Percentiles rank a stretch among this genome's conserved stretches.
Conservation (phyloP, 2,888 invertebrate genomes). For the Dasypogon diadema region DNA sequence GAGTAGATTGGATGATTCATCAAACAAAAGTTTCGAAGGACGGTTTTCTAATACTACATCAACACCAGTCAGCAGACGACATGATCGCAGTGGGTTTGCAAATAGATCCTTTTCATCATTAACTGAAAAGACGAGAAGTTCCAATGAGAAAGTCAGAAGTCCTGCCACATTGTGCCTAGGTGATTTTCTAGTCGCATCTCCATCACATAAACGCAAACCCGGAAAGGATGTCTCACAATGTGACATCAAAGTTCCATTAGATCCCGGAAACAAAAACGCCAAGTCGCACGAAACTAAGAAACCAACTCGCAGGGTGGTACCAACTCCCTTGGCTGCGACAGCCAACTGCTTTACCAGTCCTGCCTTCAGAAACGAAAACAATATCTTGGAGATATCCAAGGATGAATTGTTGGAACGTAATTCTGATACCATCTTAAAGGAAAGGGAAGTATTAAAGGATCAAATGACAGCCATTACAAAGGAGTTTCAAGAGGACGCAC, state of each 20-base stretch:
- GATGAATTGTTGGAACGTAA: constrained; percentile 63
- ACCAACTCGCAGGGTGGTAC: constrained; percentile 65
- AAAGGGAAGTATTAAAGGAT: constrained; percentile 62
- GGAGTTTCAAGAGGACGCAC: constrained; percentile 60
- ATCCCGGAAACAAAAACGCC: constrained; percentile 45
- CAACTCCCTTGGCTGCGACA: constrained; percentile 61
- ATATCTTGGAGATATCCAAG: constrained; percentile 63
- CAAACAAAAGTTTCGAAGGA: constrained; percentile 12
- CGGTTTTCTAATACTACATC: constrained; percentile 30
- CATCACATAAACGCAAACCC: constrained; percentile 59
- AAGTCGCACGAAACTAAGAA: constrained; percentile 56
- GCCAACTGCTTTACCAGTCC: constrained; percentile 59
- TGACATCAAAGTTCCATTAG: constrained; percentile 19
- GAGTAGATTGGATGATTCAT: not conserved
- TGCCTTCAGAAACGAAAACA: constrained; percentile 67
- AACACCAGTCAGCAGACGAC: constrained; percentile 47
- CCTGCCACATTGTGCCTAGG: constrained; percentile 63
- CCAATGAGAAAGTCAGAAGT: constrained; percentile 55
- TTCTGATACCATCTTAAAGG: constrained; percentile 62
- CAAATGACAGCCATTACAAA: constrained; percentile 62
- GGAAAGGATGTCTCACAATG: constrained; percentile 48
- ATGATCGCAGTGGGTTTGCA: constrained; percentile 23
- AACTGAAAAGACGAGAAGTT: constrained; percentile 51
- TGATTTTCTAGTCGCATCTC: constrained; percentile 62
- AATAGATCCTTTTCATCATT: constrained; percentile 37